Conservation (phyloP, 2,797 vertebrate species). For the Acipenser oxyrinchus region DNA sequence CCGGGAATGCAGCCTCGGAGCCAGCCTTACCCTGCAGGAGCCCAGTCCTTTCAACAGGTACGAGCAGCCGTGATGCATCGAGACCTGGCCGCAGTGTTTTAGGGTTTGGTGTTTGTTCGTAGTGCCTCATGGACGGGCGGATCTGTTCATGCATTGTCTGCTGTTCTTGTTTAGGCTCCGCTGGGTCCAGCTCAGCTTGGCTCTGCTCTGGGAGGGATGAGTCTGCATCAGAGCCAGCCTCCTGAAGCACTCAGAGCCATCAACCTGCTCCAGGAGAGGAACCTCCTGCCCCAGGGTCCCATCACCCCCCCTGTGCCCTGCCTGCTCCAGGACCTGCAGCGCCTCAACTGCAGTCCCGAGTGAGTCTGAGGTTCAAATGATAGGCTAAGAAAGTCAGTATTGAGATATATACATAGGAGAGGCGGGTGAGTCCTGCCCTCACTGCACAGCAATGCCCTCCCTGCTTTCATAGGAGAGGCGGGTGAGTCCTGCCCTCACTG, state of each 20-base stretch:
- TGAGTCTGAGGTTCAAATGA: slow-evolving; percentile 46
- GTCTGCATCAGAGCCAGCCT: slow-evolving; percentile 62
- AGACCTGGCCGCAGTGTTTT: too few species aligned
- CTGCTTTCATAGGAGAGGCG: too few species aligned
- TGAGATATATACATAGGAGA: too few species aligned
- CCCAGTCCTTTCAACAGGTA: slow-evolving; percentile 81
- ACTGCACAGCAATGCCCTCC: neutral
- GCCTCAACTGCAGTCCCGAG: slow-evolving; percentile 89
- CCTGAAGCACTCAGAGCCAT: slow-evolving; percentile 79
- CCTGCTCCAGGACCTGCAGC: slow-evolving; percentile 87
- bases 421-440: neutral
- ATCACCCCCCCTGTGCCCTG: slow-evolving; percentile 75
- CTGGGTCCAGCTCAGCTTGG: slow-evolving; percentile 70
- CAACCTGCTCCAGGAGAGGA: slow-evolving; percentile 93
- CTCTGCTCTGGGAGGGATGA: slow-evolving; percentile 70
- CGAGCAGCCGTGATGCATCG: neutral
- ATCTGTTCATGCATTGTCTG: neutral
- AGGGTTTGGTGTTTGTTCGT: too few species aligned
- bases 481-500: neutral
- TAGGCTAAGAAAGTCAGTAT: too few species aligned
- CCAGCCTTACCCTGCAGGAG: slow-evolving; percentile 65
- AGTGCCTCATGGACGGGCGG: too few species aligned
- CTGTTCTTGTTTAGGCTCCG: slow-evolving; percentile 44
- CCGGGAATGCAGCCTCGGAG: slow-evolving; percentile 55
- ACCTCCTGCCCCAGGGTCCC: slow-evolving; percentile 69